phyloP scores from a whole-genome alignment of 2,797 vertebrate species.

The Pseudopleuronectes americanus region DNA sequence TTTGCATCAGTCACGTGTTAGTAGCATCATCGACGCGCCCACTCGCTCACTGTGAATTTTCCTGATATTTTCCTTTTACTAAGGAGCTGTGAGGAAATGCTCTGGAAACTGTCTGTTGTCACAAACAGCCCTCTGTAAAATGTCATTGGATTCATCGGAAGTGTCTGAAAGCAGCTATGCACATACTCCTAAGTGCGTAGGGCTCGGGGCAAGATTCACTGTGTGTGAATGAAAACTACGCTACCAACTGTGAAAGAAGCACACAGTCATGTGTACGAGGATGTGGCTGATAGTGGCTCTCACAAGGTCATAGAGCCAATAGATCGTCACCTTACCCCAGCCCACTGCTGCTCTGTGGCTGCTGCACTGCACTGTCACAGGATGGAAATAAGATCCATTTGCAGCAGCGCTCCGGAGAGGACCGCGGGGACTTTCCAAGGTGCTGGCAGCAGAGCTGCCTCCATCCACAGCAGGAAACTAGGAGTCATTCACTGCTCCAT shows the following conservation, averaged over 20 bases:
- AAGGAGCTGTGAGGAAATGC: too few relatives aligned
- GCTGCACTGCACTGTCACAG: constrained; percentile 43
- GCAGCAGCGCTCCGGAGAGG: constrained; percentile 53
- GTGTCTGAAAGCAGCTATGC: not conserved
- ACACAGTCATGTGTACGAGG: constrained; percentile 14
- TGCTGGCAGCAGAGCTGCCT: constrained; percentile 56
- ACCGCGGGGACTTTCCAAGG: constrained; percentile 62
- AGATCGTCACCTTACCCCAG: constrained; percentile 24
- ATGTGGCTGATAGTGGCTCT: constrained; percentile 15
- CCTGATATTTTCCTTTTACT: too few relatives aligned
- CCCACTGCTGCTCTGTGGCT: constrained; percentile 35
- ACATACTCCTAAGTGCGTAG: not conserved
- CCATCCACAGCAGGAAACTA: constrained; percentile 57
- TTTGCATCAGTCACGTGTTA: too few relatives aligned
- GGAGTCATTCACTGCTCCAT: constrained; percentile 74
- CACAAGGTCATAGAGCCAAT: constrained; percentile 44
- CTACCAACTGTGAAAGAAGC: constrained; percentile 4
- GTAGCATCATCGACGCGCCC: too few relatives aligned
- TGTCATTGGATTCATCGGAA: too few relatives aligned
- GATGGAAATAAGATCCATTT: constrained; percentile 71
- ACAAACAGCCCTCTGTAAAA: too few relatives aligned
- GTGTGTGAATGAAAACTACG: constrained; percentile 22
- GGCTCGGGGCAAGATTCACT: constrained; percentile 9
- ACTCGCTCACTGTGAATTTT: too few relatives aligned
- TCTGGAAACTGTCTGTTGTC: too few relatives aligned